Evolutionary conservation across 1,140 invertebrate genomes (phyloP), one percentile per base, ranked within the genome.

Genomic region (Campoletis sonorensis): DNA sequence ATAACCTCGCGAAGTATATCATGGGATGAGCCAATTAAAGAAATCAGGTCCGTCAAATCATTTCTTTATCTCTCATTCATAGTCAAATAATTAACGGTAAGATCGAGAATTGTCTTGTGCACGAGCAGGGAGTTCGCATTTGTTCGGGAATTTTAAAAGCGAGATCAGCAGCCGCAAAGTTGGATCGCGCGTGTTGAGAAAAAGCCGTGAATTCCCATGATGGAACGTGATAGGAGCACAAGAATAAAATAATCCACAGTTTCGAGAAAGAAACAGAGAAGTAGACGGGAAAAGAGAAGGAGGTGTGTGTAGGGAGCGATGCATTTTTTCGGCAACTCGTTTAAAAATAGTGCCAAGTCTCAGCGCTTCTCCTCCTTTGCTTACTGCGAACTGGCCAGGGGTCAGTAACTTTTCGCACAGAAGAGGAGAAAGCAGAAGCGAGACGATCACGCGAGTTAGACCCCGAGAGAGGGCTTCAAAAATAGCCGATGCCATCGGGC

Each of bases 321-420:
- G 90, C 90, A 91, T 92, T 91, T 91, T 91, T 81, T 76, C 64
- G 67, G 33, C 88, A 87, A 70, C 33, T 78, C 85, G 88, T 89
- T 91, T 92, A 91, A 91, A 91, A 91, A 91, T 91, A 91, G 67
- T 76, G 58, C 30, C 72, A 76, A 73, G 87, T 83, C 83, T 26
- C 45, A 21, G 49, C 21, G 49, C 51, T 3, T 26, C 73, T 77
- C 73, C 30, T 64, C 33, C 54, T 70, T 70, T 70, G 30, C 73
- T 61, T 87, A 88, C 86, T 85, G 83, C 85, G 83, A 86, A 91
- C 91, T 92, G 90, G 88, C 90, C 91, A 92, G 90, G 89, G 91
- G 91, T 92, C 91, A 92, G 87, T 92, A 87, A 92, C 91, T 90
- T 87, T 90, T 87, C 89, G 87, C 82, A 77, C 51, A 77, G 86